Percentiles rank a stretch among this genome's conserved stretches.
phyloP scores from a whole-genome alignment of 2,888 invertebrate species.

The Chydorus sphaericus region DNA sequence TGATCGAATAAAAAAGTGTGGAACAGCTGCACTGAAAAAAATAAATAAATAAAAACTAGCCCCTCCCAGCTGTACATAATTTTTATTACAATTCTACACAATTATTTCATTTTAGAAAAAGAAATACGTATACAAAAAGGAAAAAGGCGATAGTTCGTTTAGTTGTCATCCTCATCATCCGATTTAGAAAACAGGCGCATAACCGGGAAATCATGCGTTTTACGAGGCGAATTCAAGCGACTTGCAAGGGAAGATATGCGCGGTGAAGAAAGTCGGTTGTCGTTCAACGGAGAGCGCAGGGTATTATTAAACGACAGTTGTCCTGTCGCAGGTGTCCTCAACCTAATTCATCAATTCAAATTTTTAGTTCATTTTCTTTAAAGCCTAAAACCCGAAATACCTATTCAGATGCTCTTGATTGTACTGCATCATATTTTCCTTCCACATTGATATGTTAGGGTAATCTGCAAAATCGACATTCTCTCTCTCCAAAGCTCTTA shows the following conservation, averaged over 20 bases:
- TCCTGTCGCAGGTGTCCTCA: background rate
- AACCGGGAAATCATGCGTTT: background rate
- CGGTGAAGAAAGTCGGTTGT: background rate
- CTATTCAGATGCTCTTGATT: slow-evolving; percentile 10
- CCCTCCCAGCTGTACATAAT: too few species aligned
- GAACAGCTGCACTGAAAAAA: too few species aligned
- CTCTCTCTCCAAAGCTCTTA: slow-evolving; percentile 2
- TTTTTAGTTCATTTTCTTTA: background rate
- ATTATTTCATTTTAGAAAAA: background rate
- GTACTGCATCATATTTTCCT: slow-evolving; percentile 12
- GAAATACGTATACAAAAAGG: background rate
- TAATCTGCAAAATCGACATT: background rate
- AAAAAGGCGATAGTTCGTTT: background rate
- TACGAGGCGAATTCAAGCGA: background rate
- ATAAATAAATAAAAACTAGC: too few species aligned
- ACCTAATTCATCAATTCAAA: background rate
- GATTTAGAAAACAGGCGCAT: background rate
- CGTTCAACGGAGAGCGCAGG: background rate
- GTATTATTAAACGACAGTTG: background rate
- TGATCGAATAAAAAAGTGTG: too few species aligned
- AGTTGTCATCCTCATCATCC: background rate
- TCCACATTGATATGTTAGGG: slow-evolving; percentile 13
- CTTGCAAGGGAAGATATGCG: background rate
- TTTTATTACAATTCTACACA: too few species aligned
- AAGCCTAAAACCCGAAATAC: background rate